Conservation (phyloP, 2,797 vertebrate genomes). For the Ataeniobius toweri region DNA sequence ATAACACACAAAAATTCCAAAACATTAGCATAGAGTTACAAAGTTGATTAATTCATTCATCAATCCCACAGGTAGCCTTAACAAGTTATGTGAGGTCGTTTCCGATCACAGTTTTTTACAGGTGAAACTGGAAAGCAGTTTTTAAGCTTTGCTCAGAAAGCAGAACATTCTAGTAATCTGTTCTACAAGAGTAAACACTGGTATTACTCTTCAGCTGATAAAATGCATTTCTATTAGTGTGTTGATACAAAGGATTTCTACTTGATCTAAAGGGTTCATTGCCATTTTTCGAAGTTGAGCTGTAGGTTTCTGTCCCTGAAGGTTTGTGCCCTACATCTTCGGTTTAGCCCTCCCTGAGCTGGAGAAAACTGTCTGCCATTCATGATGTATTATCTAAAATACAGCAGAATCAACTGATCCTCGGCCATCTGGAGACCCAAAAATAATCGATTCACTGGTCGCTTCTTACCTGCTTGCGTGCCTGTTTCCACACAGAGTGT, state of each 20-base stretch:
- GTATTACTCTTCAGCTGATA: no score
- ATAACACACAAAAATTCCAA: no score
- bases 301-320: no score
- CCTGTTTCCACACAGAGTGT: slow-evolving; percentile 39
- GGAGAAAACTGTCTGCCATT: background rate
- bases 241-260: background rate
- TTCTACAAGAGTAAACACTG: no score
- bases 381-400: background rate
- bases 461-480: slow-evolving; percentile 56
- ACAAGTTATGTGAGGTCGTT: background rate
- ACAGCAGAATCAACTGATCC: background rate
- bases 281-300: background rate
- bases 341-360: background rate
- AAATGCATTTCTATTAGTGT: no score
- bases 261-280: background rate
- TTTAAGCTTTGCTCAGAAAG: background rate
- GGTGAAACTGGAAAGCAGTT: background rate
- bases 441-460: background rate
- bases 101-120: background rate
- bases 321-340: background rate
- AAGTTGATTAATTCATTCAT: background rate
- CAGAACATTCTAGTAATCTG: background rate
- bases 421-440: background rate
- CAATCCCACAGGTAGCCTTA: background rate
- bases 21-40: background rate